phyloP scores from a whole-genome alignment of 1,140 invertebrate species.

The Cyrtorhinus lividipennis region DNA sequence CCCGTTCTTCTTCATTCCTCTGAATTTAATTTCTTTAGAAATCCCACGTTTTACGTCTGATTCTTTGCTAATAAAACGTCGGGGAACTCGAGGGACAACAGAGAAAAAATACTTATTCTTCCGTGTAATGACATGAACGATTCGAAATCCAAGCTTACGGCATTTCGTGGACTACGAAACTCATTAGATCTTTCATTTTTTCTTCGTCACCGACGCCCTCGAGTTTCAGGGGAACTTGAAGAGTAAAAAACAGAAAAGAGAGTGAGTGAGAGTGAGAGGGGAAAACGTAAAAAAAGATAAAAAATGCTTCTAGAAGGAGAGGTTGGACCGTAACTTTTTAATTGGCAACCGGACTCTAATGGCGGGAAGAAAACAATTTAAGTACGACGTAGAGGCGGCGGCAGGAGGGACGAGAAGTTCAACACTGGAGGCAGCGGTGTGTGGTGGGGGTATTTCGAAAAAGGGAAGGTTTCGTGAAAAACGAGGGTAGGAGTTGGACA shows the following conservation, averaged over 20 bases:
- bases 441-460: not conserved
- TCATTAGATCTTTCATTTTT: not conserved
- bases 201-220: not conserved
- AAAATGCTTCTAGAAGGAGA: not conserved
- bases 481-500: conserved; percentile 2
- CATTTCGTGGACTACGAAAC: not conserved
- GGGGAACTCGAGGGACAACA: too few species aligned
- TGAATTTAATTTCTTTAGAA: too few species aligned
- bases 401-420: not conserved
- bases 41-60: too few species aligned
- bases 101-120: not conserved
- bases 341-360: conserved; percentile 13
- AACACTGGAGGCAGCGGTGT: too few species aligned
- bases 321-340: conserved; percentile 12
- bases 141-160: not conserved
- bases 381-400: not conserved
- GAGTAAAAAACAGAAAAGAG: not conserved
- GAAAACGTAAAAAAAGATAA: not conserved
- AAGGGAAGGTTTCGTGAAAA: not conserved
- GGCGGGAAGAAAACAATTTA: conserved; percentile 14
- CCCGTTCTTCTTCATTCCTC: too few species aligned
- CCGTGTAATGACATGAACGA: not conserved
- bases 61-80: too few species aligned
- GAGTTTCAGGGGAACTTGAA: not conserved
- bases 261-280: not conserved